Percentiles rank a stretch among this genome's conserved stretches.
phyloP scores from a whole-genome alignment of 2,797 vertebrate genomes.

The Trachops cirrhosus region DNA sequence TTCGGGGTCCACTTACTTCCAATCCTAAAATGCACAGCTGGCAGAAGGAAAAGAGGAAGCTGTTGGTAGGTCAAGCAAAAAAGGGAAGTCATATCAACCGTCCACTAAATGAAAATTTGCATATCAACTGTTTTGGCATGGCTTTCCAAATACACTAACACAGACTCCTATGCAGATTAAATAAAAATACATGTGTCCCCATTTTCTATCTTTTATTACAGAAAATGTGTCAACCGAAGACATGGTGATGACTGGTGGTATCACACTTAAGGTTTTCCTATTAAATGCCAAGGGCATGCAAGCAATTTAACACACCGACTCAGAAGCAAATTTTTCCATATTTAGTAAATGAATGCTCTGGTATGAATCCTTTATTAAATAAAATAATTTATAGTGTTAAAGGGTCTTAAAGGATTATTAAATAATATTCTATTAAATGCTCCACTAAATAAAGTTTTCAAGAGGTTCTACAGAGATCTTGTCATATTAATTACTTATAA shows the following conservation, averaged over 20 bases:
- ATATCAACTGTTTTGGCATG: not conserved
- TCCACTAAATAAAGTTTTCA: constrained; percentile 5
- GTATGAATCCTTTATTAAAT: constrained; percentile 33
- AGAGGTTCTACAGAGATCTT: constrained; percentile 4
- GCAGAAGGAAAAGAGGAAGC: constrained; percentile 10
- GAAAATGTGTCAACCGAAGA: constrained; percentile 38
- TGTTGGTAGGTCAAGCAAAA: not conserved
- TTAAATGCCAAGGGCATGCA: constrained; percentile 26
- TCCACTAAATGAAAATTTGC: constrained; percentile 2
- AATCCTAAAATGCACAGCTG: not conserved
- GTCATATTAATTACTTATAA: not conserved
- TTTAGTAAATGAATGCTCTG: constrained; percentile 9
- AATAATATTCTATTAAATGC: constrained; percentile 7
- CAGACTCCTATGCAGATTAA: not conserved
- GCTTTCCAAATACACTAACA: constrained; percentile 30
- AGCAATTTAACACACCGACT: constrained; percentile 43
- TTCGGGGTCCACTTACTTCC: not conserved
- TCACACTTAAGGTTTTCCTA: constrained; percentile 44
- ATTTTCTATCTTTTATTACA: constrained; percentile 45
- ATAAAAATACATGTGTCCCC: constrained; percentile 12
- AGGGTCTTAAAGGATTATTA: not conserved
- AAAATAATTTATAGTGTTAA: not conserved
- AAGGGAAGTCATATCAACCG: not conserved
- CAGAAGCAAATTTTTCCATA: not conserved
- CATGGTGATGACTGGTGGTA: constrained; percentile 12